Conservation (phyloP, 2,113 vertebrate species). For the Polypterus senegalus region DNA sequence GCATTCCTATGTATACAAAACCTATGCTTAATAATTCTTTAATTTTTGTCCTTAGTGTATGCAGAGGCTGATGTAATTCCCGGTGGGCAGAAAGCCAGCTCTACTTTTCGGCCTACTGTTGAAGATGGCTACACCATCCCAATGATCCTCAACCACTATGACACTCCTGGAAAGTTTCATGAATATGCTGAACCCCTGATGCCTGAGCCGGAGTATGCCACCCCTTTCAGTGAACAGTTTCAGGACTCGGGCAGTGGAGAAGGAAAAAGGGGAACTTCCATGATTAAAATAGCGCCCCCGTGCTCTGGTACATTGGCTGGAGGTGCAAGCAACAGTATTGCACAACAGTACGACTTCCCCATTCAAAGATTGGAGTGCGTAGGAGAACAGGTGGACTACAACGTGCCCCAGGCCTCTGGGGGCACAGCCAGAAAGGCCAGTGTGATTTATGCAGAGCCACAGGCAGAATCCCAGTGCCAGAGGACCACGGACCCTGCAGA, state of each 20-base stretch:
- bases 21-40: not conserved
- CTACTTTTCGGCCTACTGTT: constrained; percentile 55
- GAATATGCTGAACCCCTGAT: constrained; percentile 65
- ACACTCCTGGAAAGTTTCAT: constrained; percentile 48
- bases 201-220: constrained; percentile 66
- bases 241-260: constrained; percentile 11
- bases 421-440: constrained; percentile 14
- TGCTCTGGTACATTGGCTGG: not conserved
- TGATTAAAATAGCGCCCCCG: not conserved
- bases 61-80: constrained; percentile 50
- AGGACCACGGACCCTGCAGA: constrained; percentile 16
- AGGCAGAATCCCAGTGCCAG: not conserved
- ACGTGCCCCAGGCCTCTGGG: constrained; percentile 28
- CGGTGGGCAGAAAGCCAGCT: constrained; percentile 38
- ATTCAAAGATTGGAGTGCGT: constrained; percentile 32
- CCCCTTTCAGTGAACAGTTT: constrained; percentile 49
- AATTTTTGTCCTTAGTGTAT: constrained; percentile 44
- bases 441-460: constrained; percentile 31
- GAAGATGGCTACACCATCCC: constrained; percentile 61
- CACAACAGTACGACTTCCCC: constrained; percentile 47
- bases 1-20: too few species aligned
- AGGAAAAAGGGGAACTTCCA: not conserved
- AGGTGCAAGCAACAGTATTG: constrained; percentile 1
- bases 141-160: constrained; percentile 53
- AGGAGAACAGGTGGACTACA: constrained; percentile 28